Conservation (phyloP, 1,140 invertebrate genomes). For the Zaprionus vittiger region DNA sequence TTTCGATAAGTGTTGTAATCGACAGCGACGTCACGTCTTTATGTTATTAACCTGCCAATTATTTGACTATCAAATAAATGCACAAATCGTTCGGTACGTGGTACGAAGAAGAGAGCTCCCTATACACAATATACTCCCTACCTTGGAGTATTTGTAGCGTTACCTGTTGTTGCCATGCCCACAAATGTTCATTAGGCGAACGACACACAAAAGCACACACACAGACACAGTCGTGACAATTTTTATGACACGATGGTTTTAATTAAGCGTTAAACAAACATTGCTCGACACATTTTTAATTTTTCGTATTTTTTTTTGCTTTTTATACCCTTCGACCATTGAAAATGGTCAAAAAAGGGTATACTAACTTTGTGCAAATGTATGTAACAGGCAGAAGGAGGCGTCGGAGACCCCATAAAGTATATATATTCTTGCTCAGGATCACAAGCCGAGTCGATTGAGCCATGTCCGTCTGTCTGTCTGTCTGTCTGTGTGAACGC, state of each 20-base stretch:
- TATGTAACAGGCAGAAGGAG: too few species aligned
- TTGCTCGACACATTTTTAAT: slow-evolving; percentile 53
- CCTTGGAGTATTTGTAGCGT: slow-evolving; percentile 48
- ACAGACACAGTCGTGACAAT: slow-evolving; percentile 53
- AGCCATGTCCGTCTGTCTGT: too few species aligned
- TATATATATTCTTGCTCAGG: too few species aligned
- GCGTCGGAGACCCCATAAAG: too few species aligned
- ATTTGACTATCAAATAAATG: slow-evolving; percentile 61
- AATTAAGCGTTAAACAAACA: slow-evolving; percentile 62
- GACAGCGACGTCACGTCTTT: slow-evolving; percentile 50
- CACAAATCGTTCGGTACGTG: slow-evolving; percentile 42
- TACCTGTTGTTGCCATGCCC: slow-evolving; percentile 40
- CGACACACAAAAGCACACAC: background rate
- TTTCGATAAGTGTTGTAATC: slow-evolving; percentile 59
- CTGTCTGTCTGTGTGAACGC: too few species aligned
- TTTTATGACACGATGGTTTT: slow-evolving; percentile 55
- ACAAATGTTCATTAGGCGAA: slow-evolving; percentile 42
- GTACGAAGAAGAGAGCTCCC: slow-evolving; percentile 22
- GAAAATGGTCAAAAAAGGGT: too few species aligned
- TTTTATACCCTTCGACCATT: too few species aligned
- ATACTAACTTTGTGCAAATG: too few species aligned
- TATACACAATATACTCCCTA: slow-evolving; percentile 1
- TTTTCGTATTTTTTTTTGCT: slow-evolving; percentile 3
- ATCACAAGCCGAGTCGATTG: too few species aligned
- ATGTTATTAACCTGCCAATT: slow-evolving; percentile 66